Evolutionary conservation across 1,140 invertebrate species (phyloP), one percentile per base, ranked within the genome.

Genomic region (Chrysoperla carnea): DNA sequence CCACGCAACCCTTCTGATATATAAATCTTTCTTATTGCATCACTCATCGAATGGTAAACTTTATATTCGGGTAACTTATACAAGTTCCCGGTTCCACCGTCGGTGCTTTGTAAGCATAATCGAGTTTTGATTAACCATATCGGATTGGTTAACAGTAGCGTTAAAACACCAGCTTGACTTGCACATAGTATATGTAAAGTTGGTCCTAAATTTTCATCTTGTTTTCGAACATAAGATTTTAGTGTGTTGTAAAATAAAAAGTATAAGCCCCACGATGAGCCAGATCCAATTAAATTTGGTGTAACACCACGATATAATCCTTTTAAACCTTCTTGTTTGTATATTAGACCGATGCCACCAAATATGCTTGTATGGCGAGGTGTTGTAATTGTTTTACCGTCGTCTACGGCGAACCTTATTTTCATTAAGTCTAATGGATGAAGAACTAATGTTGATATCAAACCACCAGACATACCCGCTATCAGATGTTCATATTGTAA

Each of bases 121-220:
- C 88, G 70, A 4, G 91, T 96, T 71, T 96, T 95, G 31, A 92
- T 82, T 14, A 99, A 91, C 92, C 93, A 98, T 48, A 99, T 79
- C 31, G 94, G 94, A 68, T 99, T 99, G 8, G 92, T 95, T 56
- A 96, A 69, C 1, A 88, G 55, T 13, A 96, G 70, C 0, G 96
- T 96, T 0, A 94, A 64, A 14, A 92, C 70, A 35, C 95, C 95
- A 54, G 91, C 87, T 61, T 92, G 76, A 6, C 86, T 78, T 15
- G 92, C 91, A 6, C 88, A 84, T 15, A 89, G 52, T 76, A 95
- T 88, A 58, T 96, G 90, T 52, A 81, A 66, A 1, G 68, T 65
- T 4, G 90, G 81, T n/a, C 83, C 81, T 8, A 97, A 66, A 47
- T 78, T 77, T 0, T 75, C 67, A 55, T 89, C 81, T 12, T 82